Conservation (phyloP, 2,113 vertebrate species). For the Rallus limicola region DNA sequence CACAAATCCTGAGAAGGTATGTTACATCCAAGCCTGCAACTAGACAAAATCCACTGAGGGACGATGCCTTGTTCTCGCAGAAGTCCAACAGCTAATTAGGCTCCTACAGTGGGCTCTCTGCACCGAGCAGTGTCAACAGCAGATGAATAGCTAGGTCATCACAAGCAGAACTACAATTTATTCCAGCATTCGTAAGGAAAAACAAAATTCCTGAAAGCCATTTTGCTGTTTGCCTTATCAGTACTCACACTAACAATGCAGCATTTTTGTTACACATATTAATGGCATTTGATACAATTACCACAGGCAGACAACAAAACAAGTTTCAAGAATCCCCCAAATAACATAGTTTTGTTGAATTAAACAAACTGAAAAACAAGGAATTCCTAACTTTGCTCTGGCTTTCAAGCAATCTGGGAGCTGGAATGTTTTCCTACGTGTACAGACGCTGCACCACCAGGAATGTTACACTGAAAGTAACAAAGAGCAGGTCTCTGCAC, state of each 20-base stretch:
- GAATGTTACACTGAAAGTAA: not conserved
- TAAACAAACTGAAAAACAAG: not conserved
- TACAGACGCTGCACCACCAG: not conserved
- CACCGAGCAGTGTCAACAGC: not conserved
- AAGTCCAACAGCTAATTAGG: not conserved
- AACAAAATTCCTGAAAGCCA: not conserved
- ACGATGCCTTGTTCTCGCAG: not conserved
- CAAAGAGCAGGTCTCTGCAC: not conserved
- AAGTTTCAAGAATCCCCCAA: not conserved
- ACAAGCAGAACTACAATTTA: not conserved
- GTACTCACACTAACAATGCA: not conserved
- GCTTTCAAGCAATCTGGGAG: not conserved
- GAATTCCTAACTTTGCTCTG: not conserved
- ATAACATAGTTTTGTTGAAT: not conserved
- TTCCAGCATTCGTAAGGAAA: not conserved
- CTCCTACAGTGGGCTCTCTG: not conserved
- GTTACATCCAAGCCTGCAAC: not conserved
- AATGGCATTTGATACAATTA: not conserved
- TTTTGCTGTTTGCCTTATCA: not conserved
- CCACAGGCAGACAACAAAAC: not conserved
- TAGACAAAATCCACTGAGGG: not conserved
- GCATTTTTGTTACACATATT: not conserved
- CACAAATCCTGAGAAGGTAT: not conserved
- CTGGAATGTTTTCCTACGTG: not conserved
- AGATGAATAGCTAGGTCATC: not conserved